Evolutionary conservation across 2,113 vertebrate genomes (phyloP).

Genomic region (Halichoerus grypus): DNA sequence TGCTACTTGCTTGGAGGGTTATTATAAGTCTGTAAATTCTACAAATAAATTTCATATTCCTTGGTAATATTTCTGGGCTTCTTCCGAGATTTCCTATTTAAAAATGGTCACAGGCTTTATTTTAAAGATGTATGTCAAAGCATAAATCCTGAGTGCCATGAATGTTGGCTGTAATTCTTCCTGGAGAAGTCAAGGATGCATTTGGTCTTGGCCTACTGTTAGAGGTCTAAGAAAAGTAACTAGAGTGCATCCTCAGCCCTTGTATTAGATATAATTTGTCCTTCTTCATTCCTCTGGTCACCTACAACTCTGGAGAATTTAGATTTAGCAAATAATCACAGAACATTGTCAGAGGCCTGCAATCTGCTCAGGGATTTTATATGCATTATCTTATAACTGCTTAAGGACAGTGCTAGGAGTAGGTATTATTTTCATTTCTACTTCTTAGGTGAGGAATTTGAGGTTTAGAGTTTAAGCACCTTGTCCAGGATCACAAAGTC

Average conservation of each 20-base stretch:
- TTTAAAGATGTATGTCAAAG: conserved; percentile 59
- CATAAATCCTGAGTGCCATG: conserved; percentile 51
- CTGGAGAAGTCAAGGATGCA: conserved; percentile 37
- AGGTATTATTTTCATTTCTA: conserved; percentile 24
- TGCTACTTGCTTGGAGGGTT: conserved; percentile 60
- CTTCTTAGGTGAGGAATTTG: not conserved
- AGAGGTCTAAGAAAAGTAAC: conserved; percentile 11
- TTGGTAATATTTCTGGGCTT: conserved; percentile 50
- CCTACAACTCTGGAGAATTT: not conserved
- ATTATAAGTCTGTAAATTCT: conserved; percentile 64
- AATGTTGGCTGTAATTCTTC: conserved; percentile 51
- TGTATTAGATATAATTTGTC: not conserved
- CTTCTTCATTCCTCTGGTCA: conserved; percentile 5
- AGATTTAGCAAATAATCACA: conserved; percentile 14
- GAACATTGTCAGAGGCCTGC: not conserved
- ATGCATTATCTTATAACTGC: not conserved
- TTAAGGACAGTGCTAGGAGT: not conserved
- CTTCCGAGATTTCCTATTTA: conserved; percentile 58
- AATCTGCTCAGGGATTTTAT: not conserved
- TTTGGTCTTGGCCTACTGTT: conserved; percentile 8
- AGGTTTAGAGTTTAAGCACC: not conserved
- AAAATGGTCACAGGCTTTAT: conserved; percentile 57
- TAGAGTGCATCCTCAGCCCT: not conserved
- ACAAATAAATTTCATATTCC: conserved; percentile 62
- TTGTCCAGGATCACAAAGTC: not conserved